These are phyloP conservation scores for Thera britannica DNA, from an alignment of 2,888 invertebrate genomes.

Conservation along the genomic window DNA sequence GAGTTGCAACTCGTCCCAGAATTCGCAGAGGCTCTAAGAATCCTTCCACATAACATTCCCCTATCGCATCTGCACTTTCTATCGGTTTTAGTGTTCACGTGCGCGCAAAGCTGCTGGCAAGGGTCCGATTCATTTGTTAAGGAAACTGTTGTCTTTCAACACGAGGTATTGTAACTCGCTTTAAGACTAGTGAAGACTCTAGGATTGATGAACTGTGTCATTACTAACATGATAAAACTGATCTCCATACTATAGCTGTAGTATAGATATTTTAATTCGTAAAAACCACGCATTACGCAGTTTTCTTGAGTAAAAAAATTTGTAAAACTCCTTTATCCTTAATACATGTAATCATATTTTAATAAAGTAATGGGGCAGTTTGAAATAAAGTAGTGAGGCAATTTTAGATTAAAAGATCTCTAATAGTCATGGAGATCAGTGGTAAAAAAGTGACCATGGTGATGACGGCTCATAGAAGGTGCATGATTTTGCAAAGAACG, in stretches of 20 bases:
- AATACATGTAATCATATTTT: too few species aligned
- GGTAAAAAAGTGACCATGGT: background rate
- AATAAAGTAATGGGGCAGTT: background rate
- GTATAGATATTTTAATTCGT: background rate
- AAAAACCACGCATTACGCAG: background rate
- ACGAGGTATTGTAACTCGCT: constrained; percentile 81
- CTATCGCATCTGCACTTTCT: constrained; percentile 90
- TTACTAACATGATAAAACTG: background rate
- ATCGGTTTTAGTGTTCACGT: constrained; percentile 93
- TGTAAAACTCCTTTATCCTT: too few species aligned
- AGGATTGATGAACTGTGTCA: background rate
- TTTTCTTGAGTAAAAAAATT: background rate
- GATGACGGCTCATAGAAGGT: background rate
- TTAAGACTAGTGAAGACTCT: background rate
- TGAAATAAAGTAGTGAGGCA: background rate
- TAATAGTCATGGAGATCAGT: too few species aligned
- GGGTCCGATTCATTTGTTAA: constrained; percentile 86
- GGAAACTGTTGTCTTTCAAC: constrained; percentile 91
- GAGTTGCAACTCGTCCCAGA: constrained; percentile 94
- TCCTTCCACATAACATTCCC: constrained; percentile 81
- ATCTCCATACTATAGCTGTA: background rate
- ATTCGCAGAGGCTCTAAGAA: constrained; percentile 88
- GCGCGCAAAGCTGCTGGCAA: constrained; percentile 93
- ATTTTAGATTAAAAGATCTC: background rate
- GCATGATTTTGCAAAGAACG: too few species aligned